Evolutionary conservation across 2,113 vertebrate species (phyloP).

Genomic region (Arvicanthis niloticus): DNA sequence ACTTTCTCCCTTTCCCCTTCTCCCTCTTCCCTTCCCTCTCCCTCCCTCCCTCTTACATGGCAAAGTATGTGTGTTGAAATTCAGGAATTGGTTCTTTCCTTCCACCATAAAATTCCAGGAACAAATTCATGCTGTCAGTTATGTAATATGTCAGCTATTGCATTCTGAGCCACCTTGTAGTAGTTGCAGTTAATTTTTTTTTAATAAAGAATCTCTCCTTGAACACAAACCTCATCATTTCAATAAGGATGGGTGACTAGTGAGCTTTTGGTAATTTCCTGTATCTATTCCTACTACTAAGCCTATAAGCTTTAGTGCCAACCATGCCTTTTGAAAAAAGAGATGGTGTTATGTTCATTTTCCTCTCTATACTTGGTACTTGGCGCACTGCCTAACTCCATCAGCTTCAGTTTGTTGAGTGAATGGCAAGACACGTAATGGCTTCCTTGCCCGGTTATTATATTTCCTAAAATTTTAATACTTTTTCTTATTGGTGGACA

Average conservation of each 20-base stretch:
- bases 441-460: not conserved
- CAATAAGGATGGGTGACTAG: not conserved
- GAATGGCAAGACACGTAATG: not conserved
- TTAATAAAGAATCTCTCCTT: not conserved
- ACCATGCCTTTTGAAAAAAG: not conserved
- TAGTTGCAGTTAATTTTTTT: no score
- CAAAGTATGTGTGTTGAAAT: not conserved
- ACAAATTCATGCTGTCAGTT: not conserved
- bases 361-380: no score
- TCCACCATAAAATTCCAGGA: not conserved
- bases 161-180: not conserved
- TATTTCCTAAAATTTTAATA: not conserved
- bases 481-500: not conserved
- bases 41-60: no score
- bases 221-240: not conserved
- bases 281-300: no score
- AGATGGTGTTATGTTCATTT: accelerated
- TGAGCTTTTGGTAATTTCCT: not conserved
- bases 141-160: not conserved
- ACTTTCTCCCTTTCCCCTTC: not conserved
- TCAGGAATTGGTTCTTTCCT: not conserved
- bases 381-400: not conserved
- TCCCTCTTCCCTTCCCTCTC: no score
- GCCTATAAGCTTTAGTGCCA: not conserved
- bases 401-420: not conserved